Evolutionary conservation across 1,140 invertebrate species (phyloP), one percentile per base, ranked within the genome.

Genomic region (Euwallacea similis): DNA sequence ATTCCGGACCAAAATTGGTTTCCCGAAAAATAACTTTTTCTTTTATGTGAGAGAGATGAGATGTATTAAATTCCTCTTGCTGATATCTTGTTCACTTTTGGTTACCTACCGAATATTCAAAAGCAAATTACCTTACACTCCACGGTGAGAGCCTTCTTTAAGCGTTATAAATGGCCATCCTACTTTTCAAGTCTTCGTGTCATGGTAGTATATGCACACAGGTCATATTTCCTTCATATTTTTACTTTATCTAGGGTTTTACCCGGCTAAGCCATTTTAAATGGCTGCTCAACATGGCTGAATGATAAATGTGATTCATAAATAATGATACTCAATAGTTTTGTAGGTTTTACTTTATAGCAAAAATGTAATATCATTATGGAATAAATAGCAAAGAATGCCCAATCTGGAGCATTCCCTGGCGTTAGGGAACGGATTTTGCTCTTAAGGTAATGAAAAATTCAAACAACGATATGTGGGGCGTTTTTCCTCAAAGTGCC

Each of bases 61-160:
- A 44, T 62, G 46, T 64, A 64, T 64, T 64, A 64, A 64, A 64
- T 64, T 64, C 44, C 46, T 64, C 21, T 33, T 33, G 21, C 21
- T 33, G 21, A 33, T 33, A 33, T 33, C 21, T 33, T 4, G 21
- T 33, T 33, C 21, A 33, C 1, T 33, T 33, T 33, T 33, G 21
- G 21, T 33, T 33, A 33, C 21, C 21, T 33, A 33, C 21, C 21
- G 21, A 33, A 33, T 33, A 33, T 33, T 33, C 21, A 33, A 33
- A 33, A 33, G 21, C 21, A 33, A 33, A 33, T 33, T 33, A 33
- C 21, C 21, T 33, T 4, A 33, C 21, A 33, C 21, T 33, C 21
- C 21, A 33, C 21, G 21, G 21, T 33, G 21, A 33, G 21, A 33
- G 21, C 63, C 4, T 33, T 33, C 21, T 33, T 33, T 33, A 33